phyloP scores from a whole-genome alignment of 2,888 invertebrate genomes.

The Euplagia quadripunctaria region DNA sequence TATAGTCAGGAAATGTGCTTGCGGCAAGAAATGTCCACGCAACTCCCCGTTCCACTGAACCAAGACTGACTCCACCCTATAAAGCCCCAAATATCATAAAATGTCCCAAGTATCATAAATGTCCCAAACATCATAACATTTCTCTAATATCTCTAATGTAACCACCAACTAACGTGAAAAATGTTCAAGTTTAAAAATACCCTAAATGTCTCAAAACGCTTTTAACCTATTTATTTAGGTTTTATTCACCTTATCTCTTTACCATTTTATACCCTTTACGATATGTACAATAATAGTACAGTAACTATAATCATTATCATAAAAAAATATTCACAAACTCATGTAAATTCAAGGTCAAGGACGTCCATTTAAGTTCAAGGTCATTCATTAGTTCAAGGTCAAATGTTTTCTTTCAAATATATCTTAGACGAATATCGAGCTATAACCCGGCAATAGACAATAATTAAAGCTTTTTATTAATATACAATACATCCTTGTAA shows the following conservation, averaged over 20 bases:
- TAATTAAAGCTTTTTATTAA: slow-evolving; percentile 39
- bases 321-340: neutral
- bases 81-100: slow-evolving; percentile 26
- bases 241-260: neutral
- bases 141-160: too few species aligned
- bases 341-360: neutral
- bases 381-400: neutral
- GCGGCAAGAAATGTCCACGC: slow-evolving; percentile 93
- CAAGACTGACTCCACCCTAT: slow-evolving; percentile 46
- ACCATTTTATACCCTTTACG: slow-evolving; percentile 7
- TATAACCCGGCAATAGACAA: slow-evolving; percentile 49
- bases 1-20: slow-evolving; percentile 98
- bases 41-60: slow-evolving; percentile 70
- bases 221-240: neutral
- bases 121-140: neutral
- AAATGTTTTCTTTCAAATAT: neutral
- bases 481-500: slow-evolving; percentile 18
- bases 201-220: neutral
- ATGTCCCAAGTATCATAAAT: slow-evolving; percentile 18
- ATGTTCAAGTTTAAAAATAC: neutral
- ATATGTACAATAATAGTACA: slow-evolving; percentile 2
- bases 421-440: slow-evolving; percentile 23
- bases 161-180: neutral
- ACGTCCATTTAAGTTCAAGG: neutral
- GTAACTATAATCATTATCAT: neutral